These are phyloP conservation scores for Drosophila diplacantha DNA, from an alignment of 2,888 invertebrate species.

Conservation along the genomic window DNA sequence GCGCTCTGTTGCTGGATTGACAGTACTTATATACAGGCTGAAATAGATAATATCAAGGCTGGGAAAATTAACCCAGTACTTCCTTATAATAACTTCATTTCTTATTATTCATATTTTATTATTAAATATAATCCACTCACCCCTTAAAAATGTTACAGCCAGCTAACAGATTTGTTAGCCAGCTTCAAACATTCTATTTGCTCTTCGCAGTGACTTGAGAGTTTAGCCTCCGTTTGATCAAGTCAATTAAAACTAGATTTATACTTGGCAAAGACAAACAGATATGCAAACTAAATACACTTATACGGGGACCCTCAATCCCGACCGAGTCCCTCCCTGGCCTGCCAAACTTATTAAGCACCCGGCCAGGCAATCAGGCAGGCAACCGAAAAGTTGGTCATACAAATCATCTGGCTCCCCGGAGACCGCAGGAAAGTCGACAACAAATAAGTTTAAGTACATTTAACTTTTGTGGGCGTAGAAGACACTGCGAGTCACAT, in stretches of 20 bases:
- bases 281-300: slow-evolving; percentile 37
- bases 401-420: slow-evolving; percentile 43
- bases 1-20: background rate
- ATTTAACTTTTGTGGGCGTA: slow-evolving; percentile 54
- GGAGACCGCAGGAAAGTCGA: slow-evolving; percentile 48
- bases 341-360: slow-evolving; percentile 55
- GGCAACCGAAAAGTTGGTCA: slow-evolving; percentile 52
- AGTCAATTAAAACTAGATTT: slow-evolving; percentile 60
- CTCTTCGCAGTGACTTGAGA: slow-evolving; percentile 1
- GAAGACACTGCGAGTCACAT: slow-evolving; percentile 20
- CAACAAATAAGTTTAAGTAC: slow-evolving; percentile 64
- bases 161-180: slow-evolving; percentile 8
- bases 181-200: slow-evolving; percentile 10
- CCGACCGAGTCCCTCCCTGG: background rate
- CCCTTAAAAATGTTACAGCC: background rate
- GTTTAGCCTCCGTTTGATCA: slow-evolving; percentile 28
- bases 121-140: background rate
- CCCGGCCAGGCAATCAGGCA: slow-evolving; percentile 37
- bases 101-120: background rate
- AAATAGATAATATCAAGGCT: no score
- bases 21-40: no score
- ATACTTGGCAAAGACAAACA: slow-evolving; percentile 54
- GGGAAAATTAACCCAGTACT: no score
- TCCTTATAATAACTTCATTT: background rate
- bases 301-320: slow-evolving; percentile 9